Conservation (phyloP, 2,888 invertebrate genomes). For the Dasypogon diadema region DNA sequence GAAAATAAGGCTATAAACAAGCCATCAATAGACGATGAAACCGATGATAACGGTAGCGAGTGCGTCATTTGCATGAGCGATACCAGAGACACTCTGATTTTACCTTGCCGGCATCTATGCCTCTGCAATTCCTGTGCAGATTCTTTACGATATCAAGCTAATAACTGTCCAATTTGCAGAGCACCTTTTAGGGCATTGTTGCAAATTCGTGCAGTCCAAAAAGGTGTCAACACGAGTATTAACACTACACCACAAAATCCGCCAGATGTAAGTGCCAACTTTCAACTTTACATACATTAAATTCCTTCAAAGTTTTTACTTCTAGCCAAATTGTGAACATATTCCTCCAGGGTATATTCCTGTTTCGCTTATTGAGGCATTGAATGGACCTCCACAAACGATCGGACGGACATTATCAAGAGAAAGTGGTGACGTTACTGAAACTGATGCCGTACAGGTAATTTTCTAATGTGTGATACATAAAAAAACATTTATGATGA, state of each 20-base stretch:
- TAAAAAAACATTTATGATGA: background rate
- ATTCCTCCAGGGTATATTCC: constrained; percentile 95
- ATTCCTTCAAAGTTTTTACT: background rate
- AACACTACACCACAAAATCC: constrained; percentile 68
- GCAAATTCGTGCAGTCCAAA: constrained; percentile 94
- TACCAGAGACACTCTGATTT: constrained; percentile 94
- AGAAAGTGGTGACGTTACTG: constrained; percentile 73
- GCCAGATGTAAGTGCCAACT: constrained; percentile 77
- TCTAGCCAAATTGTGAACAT: constrained; percentile 67
- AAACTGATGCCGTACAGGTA: constrained; percentile 72
- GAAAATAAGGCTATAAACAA: constrained; percentile 94
- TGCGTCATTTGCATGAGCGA: constrained; percentile 99
- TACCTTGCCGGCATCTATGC: constrained; percentile 97
- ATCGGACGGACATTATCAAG: constrained; percentile 62
- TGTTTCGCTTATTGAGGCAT: constrained; percentile 93
- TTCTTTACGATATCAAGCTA: constrained; percentile 95
- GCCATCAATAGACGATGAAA: constrained; percentile 78
- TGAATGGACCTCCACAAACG: constrained; percentile 85
- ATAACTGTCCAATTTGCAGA: constrained; percentile 98
- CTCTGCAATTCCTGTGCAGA: constrained; percentile 98
- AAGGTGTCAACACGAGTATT: constrained; percentile 70
- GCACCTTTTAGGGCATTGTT: constrained; percentile 98
- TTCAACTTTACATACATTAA: no score
- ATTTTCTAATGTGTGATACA: no score
- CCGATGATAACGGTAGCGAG: constrained; percentile 95